Evolutionary conservation across 2,888 invertebrate genomes (phyloP).

Genomic region (Drosophila bunnanda): DNA sequence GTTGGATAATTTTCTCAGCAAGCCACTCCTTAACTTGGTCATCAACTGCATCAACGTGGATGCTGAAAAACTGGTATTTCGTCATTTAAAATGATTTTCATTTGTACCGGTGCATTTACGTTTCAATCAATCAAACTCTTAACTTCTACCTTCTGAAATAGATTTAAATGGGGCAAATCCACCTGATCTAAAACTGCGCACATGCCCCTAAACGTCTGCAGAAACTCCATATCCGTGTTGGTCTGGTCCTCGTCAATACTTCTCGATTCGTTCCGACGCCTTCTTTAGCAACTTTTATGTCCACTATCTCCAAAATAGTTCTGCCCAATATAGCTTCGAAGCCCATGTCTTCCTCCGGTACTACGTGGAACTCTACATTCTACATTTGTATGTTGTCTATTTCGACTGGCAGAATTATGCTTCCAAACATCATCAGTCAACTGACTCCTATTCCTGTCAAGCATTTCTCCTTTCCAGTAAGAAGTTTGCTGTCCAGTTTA

Average conservation of each 20-base stretch:
- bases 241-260: too few species aligned
- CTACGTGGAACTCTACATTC: conserved; percentile 1
- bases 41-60: too few species aligned
- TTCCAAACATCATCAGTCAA: neutral
- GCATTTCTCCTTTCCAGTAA: neutral
- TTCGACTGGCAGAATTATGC: neutral
- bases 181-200: neutral
- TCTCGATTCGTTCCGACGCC: neutral
- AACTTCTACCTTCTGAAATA: too few species aligned
- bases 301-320: too few species aligned
- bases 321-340: too few species aligned
- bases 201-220: neutral
- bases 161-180: neutral
- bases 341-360: conserved; percentile 3
- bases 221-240: too few species aligned
- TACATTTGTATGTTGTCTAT: neutral
- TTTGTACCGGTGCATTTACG: too few species aligned
- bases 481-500: neutral
- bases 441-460: conserved; percentile 4
- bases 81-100: too few species aligned
- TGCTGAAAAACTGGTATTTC: too few species aligned
- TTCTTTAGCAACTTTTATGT: neutral
- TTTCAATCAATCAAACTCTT: too few species aligned
- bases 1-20: too few species aligned
- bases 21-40: too few species aligned